phyloP scores from a whole-genome alignment of 2,888 invertebrate genomes.

The Ennomos fuscantarius region DNA sequence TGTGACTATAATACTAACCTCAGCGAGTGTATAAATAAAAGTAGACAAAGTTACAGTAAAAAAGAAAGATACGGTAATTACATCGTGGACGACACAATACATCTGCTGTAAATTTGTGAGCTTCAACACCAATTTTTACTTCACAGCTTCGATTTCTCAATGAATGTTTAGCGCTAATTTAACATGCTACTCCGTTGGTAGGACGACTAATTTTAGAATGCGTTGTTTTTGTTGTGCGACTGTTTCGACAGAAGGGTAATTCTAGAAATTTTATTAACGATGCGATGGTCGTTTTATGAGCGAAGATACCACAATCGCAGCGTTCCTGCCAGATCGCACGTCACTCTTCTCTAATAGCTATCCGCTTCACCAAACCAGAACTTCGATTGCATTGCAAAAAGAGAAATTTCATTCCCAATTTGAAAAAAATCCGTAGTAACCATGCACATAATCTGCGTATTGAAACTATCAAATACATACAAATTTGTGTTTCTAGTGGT shows the following conservation, averaged over 20 bases:
- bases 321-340: conserved; percentile 9
- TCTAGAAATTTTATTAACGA: conserved; percentile 18
- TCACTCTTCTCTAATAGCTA: background rate
- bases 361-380: conserved; percentile 6
- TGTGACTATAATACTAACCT: no score
- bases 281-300: conserved; percentile 20
- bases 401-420: no score
- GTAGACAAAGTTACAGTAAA: no score
- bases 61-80: no score
- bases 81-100: no score
- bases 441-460: no score
- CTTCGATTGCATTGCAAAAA: no score
- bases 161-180: conserved; percentile 7
- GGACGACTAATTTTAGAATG: conserved; percentile 26
- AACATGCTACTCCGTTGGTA: conserved; percentile 24
- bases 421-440: no score
- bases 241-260: conserved; percentile 27
- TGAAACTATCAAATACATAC: no score
- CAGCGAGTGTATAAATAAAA: no score
- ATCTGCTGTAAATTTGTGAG: background rate
- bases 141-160: conserved; percentile 6
- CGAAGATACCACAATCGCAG: conserved; percentile 8
- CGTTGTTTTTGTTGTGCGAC: conserved; percentile 29
- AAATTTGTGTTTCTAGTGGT: no score
- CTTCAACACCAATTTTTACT: conserved; percentile 7